These are phyloP conservation scores for Characodon lateralis DNA, from an alignment of 2,797 vertebrate species.

Conservation along the genomic window DNA sequence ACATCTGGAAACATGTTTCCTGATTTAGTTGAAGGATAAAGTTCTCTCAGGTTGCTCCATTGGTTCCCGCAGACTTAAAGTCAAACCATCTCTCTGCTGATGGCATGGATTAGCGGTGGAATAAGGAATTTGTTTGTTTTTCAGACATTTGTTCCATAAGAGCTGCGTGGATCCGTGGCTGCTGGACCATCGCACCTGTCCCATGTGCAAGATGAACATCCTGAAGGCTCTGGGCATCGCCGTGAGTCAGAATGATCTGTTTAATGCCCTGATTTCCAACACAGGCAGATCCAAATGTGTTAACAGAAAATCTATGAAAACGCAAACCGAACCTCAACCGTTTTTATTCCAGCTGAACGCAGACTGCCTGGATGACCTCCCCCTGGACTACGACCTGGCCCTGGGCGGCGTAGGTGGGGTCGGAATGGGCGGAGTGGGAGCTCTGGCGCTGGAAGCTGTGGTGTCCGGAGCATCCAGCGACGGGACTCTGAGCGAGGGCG, in stretches of 20 bases:
- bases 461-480: slow-evolving; percentile 82
- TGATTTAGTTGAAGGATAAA: neutral
- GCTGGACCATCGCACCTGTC: slow-evolving; percentile 95
- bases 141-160: slow-evolving; percentile 88
- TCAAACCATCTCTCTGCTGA: too few relatives aligned
- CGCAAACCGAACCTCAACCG: too few relatives aligned
- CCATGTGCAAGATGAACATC: slow-evolving; percentile 99
- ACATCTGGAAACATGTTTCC: neutral
- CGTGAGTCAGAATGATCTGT: slow-evolving; percentile 78
- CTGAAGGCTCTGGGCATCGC: slow-evolving; percentile 96
- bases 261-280: neutral
- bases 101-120: neutral
- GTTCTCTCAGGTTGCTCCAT: too few relatives aligned
- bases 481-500: slow-evolving; percentile 84
- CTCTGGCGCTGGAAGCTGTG: slow-evolving; percentile 70
- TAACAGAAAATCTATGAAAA: too few relatives aligned
- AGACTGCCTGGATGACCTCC: slow-evolving; percentile 92
- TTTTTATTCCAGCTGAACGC: slow-evolving; percentile 85
- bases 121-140: neutral
- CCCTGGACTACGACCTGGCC: slow-evolving; percentile 89
- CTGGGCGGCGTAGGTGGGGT: slow-evolving; percentile 80
- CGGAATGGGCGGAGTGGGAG: slow-evolving; percentile 64
- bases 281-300: neutral
- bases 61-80: too few relatives aligned
- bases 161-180: slow-evolving; percentile 98